phyloP scores from a whole-genome alignment of 2,797 vertebrate genomes.

The Carduelis carduelis region DNA sequence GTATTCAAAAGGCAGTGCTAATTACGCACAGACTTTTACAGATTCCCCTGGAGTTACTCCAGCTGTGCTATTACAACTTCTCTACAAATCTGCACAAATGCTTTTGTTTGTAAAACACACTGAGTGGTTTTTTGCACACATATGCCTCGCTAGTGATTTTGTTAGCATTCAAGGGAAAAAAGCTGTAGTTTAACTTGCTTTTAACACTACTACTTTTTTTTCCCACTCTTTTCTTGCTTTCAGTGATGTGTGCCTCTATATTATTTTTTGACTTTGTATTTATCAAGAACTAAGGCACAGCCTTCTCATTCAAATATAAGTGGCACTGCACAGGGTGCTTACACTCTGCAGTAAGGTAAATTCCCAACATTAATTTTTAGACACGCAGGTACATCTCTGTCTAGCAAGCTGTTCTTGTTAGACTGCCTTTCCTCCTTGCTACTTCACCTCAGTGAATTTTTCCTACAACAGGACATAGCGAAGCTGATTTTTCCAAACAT shows the following conservation, averaged over 20 bases:
- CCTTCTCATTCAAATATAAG: background rate
- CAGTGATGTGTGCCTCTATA: background rate
- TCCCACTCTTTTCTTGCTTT: background rate
- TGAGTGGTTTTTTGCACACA: background rate
- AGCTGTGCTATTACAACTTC: conserved; percentile 15
- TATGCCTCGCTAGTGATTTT: background rate
- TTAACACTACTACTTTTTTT: background rate
- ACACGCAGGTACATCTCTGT: background rate
- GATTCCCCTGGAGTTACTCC: conserved; percentile 10
- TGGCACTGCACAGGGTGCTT: background rate
- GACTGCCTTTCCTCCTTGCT: background rate
- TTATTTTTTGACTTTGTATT: background rate
- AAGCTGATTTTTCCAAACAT: background rate
- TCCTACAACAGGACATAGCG: background rate
- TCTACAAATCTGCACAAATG: background rate
- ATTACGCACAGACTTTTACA: background rate
- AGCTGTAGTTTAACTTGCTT: background rate
- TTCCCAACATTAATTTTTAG: background rate
- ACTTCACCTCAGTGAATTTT: background rate
- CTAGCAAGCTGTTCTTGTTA: background rate
- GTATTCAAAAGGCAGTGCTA: background rate
- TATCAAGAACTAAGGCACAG: background rate
- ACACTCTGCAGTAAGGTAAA: background rate
- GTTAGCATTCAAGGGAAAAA: background rate
- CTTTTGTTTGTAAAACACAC: background rate